Evolutionary conservation across 2,113 vertebrate genomes (phyloP), one percentile per base, ranked within the genome.

Genomic region (Clarias gariepinus): DNA sequence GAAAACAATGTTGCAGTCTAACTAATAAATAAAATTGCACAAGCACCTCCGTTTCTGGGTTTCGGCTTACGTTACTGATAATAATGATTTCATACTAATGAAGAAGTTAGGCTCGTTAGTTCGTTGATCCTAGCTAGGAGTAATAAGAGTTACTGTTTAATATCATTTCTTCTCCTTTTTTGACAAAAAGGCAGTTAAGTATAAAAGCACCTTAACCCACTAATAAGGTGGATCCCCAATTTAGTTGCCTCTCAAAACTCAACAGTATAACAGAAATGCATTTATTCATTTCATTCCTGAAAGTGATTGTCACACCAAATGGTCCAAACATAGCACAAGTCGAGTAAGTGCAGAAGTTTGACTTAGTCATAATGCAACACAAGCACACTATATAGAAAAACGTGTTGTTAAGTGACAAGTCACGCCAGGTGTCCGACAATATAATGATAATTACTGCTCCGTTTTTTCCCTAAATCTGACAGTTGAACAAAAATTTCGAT

Each of bases 271-370:
- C 36, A 60, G 47, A 57, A 30, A 58, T 30, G 58, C 18, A 9
- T 81, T 73, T 52, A 73, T 81, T 82, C 69, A 87, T 87, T 87
- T 87, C 57, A 64, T 3, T 82, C 63, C 80, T 87, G 80, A 87
- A 82, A 87, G 69, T 55, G 19, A 64, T 64, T 23, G 74, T 64
- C 80, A 64, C 18, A 74, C 11, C 58, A 57, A 82, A 76, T 36
- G 1, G 8, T 63, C 68, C 85, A 74, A 55, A 82, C 12, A 73
- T 63, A 74, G 80, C 68, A 28, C 25, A 53, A 36, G 68, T 19
- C 19, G 28, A 16, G n/a, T 53, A 8, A 63, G 68, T 41, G 21
- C 64, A 71, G 23, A 73, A 57, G 28, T 21, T 25, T n/a, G 23
- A 28, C 23, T 74, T 8, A 81, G 85, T 86, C 79, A 86, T 41